Conservation (phyloP, 2,888 invertebrate genomes). For the Strigamia maritima region DNA sequence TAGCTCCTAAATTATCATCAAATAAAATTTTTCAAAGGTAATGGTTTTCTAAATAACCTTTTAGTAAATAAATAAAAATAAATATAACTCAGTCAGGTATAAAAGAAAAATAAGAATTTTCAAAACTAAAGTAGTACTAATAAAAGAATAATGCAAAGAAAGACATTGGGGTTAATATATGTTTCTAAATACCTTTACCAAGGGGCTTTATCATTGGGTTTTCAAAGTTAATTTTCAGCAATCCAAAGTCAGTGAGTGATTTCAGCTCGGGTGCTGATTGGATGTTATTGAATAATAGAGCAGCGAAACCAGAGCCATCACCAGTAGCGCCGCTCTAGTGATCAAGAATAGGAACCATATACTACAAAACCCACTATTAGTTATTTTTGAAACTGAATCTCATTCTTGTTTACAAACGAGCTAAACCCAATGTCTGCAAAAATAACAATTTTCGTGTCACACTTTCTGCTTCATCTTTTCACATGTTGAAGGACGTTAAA, state of each 20-base stretch:
- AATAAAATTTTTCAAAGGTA: too few relatives aligned
- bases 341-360: constrained; percentile 28
- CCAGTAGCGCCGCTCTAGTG: constrained; percentile 32
- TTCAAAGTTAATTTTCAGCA: constrained; percentile 11
- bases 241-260: constrained; percentile 26
- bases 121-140: not conserved
- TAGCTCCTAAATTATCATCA: not conserved
- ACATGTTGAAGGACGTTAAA: too few relatives aligned
- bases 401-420: not conserved
- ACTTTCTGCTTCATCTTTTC: too few relatives aligned
- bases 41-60: not conserved
- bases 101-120: not conserved
- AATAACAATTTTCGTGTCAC: too few relatives aligned
- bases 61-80: not conserved
- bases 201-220: constrained; percentile 25
- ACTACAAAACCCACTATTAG: constrained; percentile 25
- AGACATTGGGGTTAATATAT: constrained; percentile 23
- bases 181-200: constrained; percentile 30
- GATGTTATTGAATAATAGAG: constrained; percentile 32
- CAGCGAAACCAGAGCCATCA: constrained; percentile 34
- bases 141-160: constrained; percentile 1
- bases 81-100: not conserved
- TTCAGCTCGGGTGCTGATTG: constrained; percentile 30
- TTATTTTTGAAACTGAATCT: not conserved
- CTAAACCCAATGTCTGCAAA: too few relatives aligned